Evolutionary conservation across 2,888 invertebrate species (phyloP).

Genomic region (Proisotoma minuta): DNA sequence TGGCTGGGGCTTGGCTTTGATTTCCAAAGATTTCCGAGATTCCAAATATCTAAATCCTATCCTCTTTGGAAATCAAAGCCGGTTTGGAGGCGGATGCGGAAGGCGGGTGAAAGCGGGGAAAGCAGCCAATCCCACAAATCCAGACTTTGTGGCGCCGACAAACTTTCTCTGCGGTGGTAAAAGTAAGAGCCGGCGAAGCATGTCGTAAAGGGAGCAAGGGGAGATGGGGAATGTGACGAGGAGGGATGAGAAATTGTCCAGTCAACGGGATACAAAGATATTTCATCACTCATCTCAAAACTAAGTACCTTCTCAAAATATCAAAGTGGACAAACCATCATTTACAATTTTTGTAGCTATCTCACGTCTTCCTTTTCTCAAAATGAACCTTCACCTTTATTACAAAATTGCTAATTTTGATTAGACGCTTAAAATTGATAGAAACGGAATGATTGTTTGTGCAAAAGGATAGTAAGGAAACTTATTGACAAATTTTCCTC

Average conservation of each 20-base stretch:
- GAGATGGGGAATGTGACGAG: background rate
- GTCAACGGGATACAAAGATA: background rate
- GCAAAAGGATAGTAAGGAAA: too few species aligned
- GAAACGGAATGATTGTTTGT: too few species aligned
- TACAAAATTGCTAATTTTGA: too few species aligned
- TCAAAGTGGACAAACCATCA: too few species aligned
- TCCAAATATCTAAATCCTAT: slow-evolving; percentile 23
- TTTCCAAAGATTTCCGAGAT: slow-evolving; percentile 8
- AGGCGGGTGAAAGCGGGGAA: slow-evolving; percentile 47
- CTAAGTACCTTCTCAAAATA: too few species aligned
- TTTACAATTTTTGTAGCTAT: too few species aligned
- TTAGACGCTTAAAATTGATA: too few species aligned
- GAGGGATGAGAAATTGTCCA: background rate
- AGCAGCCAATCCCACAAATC: slow-evolving; percentile 42
- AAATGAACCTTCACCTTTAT: too few species aligned
- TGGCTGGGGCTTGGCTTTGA: too few species aligned
- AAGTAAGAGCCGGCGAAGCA: background rate
- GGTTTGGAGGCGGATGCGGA: slow-evolving; percentile 34
- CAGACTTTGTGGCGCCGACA: slow-evolving; percentile 47
- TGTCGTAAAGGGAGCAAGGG: background rate
- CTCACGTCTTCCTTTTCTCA: too few species aligned
- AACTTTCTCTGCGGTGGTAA: too few species aligned
- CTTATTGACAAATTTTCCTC: too few species aligned
- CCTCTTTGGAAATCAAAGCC: slow-evolving; percentile 4
- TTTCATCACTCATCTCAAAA: background rate